Evolutionary conservation across 2,113 vertebrate genomes (phyloP), one percentile per base, ranked within the genome.

Genomic region (Silurus asotus): DNA sequence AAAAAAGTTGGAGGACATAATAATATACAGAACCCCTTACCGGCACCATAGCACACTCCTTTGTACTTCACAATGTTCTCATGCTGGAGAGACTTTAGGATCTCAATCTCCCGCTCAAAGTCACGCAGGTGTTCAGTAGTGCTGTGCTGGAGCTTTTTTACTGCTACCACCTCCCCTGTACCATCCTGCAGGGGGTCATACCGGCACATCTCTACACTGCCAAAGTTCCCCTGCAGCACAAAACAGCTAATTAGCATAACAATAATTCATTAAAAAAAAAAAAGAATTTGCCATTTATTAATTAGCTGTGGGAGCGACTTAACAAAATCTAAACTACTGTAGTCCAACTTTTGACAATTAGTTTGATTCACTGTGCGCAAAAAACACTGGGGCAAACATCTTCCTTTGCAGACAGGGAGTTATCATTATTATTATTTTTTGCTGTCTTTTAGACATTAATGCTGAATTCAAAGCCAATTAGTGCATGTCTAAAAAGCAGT

Each of bases 51-150:
- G 93, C 98, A 99, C 11, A 99, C 97, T 83, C 98, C 98, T 92
- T 99, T 99, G 93, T 99, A 99, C 90, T 97, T 97, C 75, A 99
- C 98, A n/a, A 99, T 99, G 94, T 99, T 99, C 72, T 99, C 98
- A 45, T 99, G 98, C 79, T 99, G 98, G 56, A 99, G 94, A 20
- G 98, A 99, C 88, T 97, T 99, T 78, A 99, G 96, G 92, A 99
- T 99, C 92, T 99, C 97, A 6, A 99, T 99, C 91, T 99, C 98
- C 88, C 97, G 95, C 94, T 99, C 98, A 77, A 99, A 99, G 92
- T 99, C 98, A 17, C 97, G 91, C 82, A 99, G 91, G 90, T 99
- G 96, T 89, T 99, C 97, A 4, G 97, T 97, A 1, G 97, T 97
- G 91, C 96, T 99, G 89, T 99, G 97, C 86, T 99, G 98, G 4